Base-by-base conservation (phyloP, 2,113 vertebrate species). In the Amphiprion ocellaris region DNA sequence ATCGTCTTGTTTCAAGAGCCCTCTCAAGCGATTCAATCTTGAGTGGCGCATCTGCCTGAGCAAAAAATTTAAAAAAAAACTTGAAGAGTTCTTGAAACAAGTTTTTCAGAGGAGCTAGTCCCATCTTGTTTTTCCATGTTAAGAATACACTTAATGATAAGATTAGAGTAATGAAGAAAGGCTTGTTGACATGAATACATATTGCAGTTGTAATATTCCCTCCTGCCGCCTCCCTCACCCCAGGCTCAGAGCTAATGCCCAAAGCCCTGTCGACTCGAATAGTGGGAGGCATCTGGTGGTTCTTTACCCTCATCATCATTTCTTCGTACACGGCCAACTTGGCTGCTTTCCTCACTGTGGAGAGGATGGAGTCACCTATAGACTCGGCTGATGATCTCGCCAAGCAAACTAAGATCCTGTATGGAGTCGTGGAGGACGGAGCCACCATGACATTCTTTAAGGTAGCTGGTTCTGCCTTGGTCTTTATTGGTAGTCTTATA, bases 261-360 rank as follows among this genome's bases (percentile, higher is more conserved):
- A 99, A 98, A 94, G 98, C 98, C 79, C 95, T 99, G 81, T 99
- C 98, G 69, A 99, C 98, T 83, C 97, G 98, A 90, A 99, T 99
- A 94, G 98, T 99, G 86, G 98, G 98, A 93, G 98, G 98, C 92
- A 99, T 99, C 96, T 99, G 98, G 98, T 99, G 98, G 98, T 99
- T 99, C 96, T 99, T 99, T 94, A 99, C 98, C 90, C 97, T 99
- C 94, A 99, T 99, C 95, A 99, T 99, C 95, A 99, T 99, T 94
- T 99, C 98, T 82, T 99, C 98, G 56, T 99, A 99, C 74, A 99
- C 98, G 81, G 98, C 98, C 93, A 99, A 99, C 92, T 91, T 99
- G 94, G 98, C 98, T 84, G 98, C 98, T 82, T 99, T 99, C 95
- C 97, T 99, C 92, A 99, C 98, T 70, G 98, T 99, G 95, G 98